Conservation (phyloP, 2,888 invertebrate genomes). For the Microplitis deprimator region DNA sequence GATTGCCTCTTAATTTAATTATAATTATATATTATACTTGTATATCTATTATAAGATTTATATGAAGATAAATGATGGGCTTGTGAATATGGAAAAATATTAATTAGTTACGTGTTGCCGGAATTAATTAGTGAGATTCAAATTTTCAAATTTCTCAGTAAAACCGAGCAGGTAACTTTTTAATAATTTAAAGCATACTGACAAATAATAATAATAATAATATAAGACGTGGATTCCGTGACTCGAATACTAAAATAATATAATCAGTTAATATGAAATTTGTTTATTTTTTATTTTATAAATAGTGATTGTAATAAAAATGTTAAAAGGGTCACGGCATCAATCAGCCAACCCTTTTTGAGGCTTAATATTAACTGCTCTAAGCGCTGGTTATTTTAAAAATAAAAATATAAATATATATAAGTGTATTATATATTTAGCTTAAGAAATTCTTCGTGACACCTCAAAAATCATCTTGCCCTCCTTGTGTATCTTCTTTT, state of each 20-base stretch:
- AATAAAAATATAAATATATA: background rate
- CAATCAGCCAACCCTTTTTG: background rate
- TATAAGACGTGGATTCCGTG: background rate
- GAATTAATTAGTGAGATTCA: background rate
- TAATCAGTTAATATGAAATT: too few species aligned
- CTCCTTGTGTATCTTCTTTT: background rate
- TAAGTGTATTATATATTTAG: background rate
- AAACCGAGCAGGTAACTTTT: background rate
- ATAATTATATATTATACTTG: background rate
- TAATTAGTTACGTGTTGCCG: background rate
- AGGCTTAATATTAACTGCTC: background rate
- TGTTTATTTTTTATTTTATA: background rate
- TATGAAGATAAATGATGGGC: background rate
- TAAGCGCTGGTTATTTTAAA: background rate
- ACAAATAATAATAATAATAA: too few species aligned
- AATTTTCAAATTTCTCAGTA: background rate
- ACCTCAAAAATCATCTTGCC: background rate
- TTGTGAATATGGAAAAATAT: background rate
- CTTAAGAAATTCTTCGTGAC: background rate
- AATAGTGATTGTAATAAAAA: background rate
- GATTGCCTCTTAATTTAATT: slow-evolving; percentile 2
- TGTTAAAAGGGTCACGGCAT: slow-evolving; percentile 1
- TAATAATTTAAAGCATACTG: background rate
- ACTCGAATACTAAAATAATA: background rate
- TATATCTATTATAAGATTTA: background rate